Evolutionary conservation across 1,140 invertebrate species (phyloP).

Genomic region (Lysiphlebus fabarum): DNA sequence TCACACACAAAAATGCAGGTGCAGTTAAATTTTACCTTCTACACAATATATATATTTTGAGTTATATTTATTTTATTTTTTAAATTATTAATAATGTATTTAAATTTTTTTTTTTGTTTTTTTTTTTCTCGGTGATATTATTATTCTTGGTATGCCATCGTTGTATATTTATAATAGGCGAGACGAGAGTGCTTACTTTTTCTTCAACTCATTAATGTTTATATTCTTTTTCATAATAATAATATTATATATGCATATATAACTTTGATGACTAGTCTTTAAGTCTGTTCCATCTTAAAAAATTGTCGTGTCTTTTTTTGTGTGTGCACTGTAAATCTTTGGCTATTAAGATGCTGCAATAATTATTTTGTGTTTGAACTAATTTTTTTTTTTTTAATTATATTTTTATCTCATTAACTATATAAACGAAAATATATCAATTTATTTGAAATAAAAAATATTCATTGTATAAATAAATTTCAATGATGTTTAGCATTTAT

Average conservation of each 20-base stretch:
- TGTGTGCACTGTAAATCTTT: slow-evolving; percentile 51
- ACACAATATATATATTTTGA: slow-evolving; percentile 28
- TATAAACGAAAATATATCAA: no score
- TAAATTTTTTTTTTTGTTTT: slow-evolving; percentile 17
- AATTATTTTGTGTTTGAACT: slow-evolving; percentile 49
- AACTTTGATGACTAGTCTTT: slow-evolving; percentile 22
- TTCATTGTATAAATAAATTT: no score
- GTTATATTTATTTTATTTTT: slow-evolving; percentile 7
- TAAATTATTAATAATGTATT: slow-evolving; percentile 34
- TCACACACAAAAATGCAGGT: slow-evolving; percentile 53
- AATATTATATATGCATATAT: slow-evolving; percentile 4
- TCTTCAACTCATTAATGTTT: slow-evolving; percentile 12
- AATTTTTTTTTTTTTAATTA: no score
- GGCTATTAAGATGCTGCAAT: slow-evolving; percentile 51
- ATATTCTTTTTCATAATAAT: slow-evolving; percentile 14
- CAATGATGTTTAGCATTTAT: no score
- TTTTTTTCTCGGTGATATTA: slow-evolving; percentile 22
- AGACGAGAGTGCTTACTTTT: slow-evolving; percentile 14
- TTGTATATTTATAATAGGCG: slow-evolving; percentile 25
- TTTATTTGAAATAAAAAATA: neutral
- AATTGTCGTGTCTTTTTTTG: slow-evolving; percentile 8
- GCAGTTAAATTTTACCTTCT: slow-evolving; percentile 34
- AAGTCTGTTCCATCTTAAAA: slow-evolving; percentile 27
- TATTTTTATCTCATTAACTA: no score
- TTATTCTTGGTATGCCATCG: slow-evolving; percentile 8